These are phyloP conservation scores for Cyprinodon diabolis DNA, from an alignment of 2,797 vertebrate genomes.

Conservation along the genomic window DNA sequence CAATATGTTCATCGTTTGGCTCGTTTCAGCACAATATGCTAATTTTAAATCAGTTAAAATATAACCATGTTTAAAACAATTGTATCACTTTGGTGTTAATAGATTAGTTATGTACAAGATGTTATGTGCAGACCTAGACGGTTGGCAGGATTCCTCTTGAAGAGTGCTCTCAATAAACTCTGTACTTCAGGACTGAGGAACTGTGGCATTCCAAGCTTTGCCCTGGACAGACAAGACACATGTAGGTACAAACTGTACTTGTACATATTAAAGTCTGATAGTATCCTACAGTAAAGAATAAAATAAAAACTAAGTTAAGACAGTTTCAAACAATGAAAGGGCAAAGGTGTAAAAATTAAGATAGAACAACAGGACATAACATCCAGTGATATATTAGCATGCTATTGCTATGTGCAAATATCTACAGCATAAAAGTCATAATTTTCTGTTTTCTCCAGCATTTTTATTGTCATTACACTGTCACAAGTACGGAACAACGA, in stretches of 20 bases:
- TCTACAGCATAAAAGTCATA: neutral
- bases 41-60: neutral
- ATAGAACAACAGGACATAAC: neutral
- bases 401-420: neutral
- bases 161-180: conserved; percentile 93
- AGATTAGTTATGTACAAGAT: neutral
- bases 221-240: conserved; percentile 77
- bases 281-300: neutral
- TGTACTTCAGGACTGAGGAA: conserved; percentile 95
- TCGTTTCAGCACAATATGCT: neutral
- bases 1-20: neutral
- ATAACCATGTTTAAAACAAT: neutral
- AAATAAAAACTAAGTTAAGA: neutral
- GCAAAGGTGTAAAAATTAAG: neutral
- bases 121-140: conserved; percentile 87
- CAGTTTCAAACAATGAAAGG: neutral
- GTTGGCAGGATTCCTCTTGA: conserved; percentile 96
- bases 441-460: too few relatives aligned
- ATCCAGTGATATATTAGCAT: neutral
- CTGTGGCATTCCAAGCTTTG: conserved; percentile 97
- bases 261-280: neutral
- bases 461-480: too few relatives aligned
- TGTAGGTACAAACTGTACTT: neutral
- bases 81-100: neutral
- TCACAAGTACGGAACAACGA: too few relatives aligned